Percentiles rank a stretch among this genome's conserved stretches.
These are phyloP conservation scores for Eupithecia inturbata DNA, from an alignment of 2,888 invertebrate species.

Conservation along the genomic window DNA sequence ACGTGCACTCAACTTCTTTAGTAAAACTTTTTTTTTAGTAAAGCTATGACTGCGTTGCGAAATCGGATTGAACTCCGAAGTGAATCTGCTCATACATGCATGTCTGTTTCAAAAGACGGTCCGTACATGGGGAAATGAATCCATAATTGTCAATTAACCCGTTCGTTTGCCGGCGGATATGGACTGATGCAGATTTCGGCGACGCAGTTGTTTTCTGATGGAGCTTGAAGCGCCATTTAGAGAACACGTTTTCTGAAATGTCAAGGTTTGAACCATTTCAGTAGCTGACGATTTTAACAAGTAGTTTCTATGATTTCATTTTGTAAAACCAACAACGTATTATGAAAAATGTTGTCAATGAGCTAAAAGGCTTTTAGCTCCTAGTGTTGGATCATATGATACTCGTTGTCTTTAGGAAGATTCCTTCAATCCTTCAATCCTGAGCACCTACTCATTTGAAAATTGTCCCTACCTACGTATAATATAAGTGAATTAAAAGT, in stretches of 20 bases:
- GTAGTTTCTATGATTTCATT: neutral
- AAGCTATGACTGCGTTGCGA: neutral
- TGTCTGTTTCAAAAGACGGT: constrained; percentile 34
- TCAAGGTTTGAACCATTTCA: neutral
- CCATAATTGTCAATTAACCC: constrained; percentile 67
- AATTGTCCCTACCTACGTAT: no score
- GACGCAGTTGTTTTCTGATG: constrained; percentile 15
- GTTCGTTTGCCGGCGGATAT: constrained; percentile 63
- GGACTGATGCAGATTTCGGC: constrained; percentile 50
- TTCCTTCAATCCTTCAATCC: no score
- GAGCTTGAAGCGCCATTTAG: neutral
- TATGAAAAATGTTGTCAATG: no score
- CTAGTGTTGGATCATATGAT: no score
- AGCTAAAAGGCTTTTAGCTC: no score
- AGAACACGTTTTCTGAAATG: neutral
- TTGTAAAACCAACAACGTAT: no score
- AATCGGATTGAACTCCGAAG: neutral
- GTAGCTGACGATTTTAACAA: neutral
- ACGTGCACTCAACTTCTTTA: no score
- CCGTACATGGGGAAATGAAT: constrained; percentile 60
- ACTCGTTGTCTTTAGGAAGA: no score
- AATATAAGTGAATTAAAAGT: no score
- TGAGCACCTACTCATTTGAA: no score
- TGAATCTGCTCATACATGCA: neutral
- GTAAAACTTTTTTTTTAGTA: neutral